Conservation (phyloP, 92 coral and sea anemone species). For the Parazoanthus darwini region DNA sequence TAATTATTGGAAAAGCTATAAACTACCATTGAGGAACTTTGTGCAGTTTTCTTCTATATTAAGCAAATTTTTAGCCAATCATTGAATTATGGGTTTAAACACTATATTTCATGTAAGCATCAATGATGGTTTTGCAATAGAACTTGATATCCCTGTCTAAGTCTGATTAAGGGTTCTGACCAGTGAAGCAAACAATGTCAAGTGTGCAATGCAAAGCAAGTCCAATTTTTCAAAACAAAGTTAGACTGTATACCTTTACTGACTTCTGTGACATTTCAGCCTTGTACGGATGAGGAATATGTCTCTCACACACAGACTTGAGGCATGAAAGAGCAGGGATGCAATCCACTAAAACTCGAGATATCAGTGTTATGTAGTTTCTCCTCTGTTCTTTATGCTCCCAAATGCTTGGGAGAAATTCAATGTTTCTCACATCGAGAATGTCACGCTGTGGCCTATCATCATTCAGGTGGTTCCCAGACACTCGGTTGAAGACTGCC, state of each 20-base stretch:
- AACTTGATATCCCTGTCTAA: neutral
- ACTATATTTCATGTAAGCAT: neutral
- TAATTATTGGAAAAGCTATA: no score
- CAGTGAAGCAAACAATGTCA: neutral
- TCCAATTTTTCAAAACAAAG: neutral
- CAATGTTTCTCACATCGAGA: constrained; percentile 24
- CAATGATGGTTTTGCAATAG: no score
- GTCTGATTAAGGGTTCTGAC: neutral
- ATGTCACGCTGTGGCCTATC: constrained; percentile 19
- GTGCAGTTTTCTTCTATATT: no score
- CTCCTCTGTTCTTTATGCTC: constrained; percentile 27
- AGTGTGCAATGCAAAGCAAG: neutral
- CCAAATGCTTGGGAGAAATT: constrained; percentile 24
- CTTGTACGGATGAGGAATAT: constrained; percentile 34
- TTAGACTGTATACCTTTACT: neutral
- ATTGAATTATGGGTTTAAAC: no score
- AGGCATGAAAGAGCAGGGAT: neutral
- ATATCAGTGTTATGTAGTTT: constrained; percentile 25
- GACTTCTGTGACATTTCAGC: constrained; percentile 7
- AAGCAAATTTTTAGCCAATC: no score
- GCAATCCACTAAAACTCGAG: constrained; percentile 29
- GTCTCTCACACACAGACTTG: constrained; percentile 15
- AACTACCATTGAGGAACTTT: no score
- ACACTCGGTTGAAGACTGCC: constrained; percentile 32
- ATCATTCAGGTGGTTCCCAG: constrained; percentile 24